Conservation (phyloP, 2,797 vertebrate genomes). For the Falco rusticolus region DNA sequence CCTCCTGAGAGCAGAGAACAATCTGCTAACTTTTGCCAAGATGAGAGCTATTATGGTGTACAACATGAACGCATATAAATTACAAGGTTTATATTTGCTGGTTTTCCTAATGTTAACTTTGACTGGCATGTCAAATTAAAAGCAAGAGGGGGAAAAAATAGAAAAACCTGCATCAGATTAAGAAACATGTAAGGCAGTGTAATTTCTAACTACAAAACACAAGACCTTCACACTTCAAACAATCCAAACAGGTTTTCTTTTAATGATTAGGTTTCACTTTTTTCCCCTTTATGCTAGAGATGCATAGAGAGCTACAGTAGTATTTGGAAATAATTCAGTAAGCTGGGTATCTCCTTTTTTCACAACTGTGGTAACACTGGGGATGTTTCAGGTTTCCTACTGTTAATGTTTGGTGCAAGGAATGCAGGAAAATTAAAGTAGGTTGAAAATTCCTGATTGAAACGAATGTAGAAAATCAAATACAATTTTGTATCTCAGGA, state of each 20-base stretch:
- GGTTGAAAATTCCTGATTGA: not conserved
- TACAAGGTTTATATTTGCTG: conserved; percentile 35
- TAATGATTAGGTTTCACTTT: conserved; percentile 49
- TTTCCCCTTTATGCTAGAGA: not conserved
- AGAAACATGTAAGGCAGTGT: not conserved
- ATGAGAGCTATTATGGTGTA: conserved; percentile 21
- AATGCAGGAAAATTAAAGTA: conserved; percentile 1
- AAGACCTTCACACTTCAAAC: conserved; percentile 53
- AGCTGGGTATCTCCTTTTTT: conserved; percentile 12
- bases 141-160: not conserved
- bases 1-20: conserved; percentile 35
- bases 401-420: conserved; percentile 11
- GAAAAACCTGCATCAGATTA: conserved; percentile 30
- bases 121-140: conserved; percentile 39
- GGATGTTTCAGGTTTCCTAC: conserved; percentile 40
- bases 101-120: conserved; percentile 54
- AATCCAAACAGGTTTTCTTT: conserved; percentile 57
- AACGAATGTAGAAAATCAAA: not conserved
- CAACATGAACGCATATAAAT: not conserved
- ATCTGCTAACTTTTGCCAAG: conserved; percentile 46
- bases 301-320: not conserved
- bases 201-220: conserved; percentile 23
- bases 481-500: not conserved
- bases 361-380: not conserved
- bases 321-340: conserved; percentile 51